Evolutionary conservation across 2,797 vertebrate genomes (phyloP).

Genomic region (Molossus molossus): DNA sequence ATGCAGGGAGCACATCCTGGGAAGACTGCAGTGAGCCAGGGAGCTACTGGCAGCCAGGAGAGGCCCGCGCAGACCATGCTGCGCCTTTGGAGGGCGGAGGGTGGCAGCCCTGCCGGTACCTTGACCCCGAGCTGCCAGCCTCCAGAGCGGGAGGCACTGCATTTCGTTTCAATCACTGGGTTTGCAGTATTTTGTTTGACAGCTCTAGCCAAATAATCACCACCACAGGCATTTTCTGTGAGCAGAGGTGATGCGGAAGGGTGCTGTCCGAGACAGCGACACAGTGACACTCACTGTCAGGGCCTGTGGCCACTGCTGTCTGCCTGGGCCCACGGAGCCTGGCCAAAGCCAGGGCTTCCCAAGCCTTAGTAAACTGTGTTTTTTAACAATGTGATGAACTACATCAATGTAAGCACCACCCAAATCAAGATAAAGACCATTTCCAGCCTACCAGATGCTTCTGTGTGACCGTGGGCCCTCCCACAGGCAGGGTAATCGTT

Average conservation of each 20-base stretch:
- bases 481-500: background rate
- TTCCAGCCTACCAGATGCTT: background rate
- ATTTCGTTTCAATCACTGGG: background rate
- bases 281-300: background rate
- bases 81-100: too few species aligned
- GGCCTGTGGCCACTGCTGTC: background rate
- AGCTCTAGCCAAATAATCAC: background rate
- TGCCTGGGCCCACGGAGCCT: background rate
- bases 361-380: background rate
- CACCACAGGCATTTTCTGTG: background rate
- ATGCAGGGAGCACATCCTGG: too few species aligned
- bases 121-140: background rate
- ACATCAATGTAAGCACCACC: background rate
- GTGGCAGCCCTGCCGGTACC: background rate
- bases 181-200: background rate
- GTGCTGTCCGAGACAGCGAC: background rate
- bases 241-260: background rate
- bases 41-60: background rate
- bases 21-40: background rate
- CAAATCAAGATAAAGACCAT: background rate
- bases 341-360: background rate
- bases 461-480: background rate
- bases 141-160: background rate
- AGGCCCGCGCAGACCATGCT: background rate
- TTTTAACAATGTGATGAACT: background rate